These are phyloP conservation scores for Drosophila cardini DNA, from an alignment of 1,140 invertebrate species.

Conservation along the genomic window DNA sequence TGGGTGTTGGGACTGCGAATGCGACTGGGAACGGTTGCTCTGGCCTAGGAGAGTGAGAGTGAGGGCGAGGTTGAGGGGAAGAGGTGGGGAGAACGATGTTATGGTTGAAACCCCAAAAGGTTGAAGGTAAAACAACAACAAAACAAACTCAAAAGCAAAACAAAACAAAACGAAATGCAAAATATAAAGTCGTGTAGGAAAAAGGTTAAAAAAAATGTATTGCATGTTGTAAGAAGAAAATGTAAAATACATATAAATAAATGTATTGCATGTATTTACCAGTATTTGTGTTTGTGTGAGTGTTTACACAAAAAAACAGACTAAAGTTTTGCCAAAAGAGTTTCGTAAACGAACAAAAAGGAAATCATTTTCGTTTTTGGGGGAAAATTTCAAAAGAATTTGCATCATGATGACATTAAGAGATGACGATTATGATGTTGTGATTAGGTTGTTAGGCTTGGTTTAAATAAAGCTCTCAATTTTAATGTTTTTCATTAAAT, in stretches of 20 bases:
- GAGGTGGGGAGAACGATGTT: slow-evolving; percentile 16
- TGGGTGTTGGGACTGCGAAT: slow-evolving; percentile 1
- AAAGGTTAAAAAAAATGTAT: slow-evolving; percentile 74
- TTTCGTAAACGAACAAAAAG: slow-evolving; percentile 17
- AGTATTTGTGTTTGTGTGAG: slow-evolving; percentile 12
- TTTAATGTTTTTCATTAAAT: neutral
- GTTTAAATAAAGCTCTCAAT: neutral
- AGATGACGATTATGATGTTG: slow-evolving; percentile 9
- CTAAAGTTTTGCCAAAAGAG: slow-evolving; percentile 39
- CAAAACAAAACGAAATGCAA: slow-evolving; percentile 65
- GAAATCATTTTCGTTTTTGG: slow-evolving; percentile 12
- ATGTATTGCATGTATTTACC: slow-evolving; percentile 19
- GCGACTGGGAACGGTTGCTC: slow-evolving; percentile 2
- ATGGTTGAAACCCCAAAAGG: slow-evolving; percentile 63
- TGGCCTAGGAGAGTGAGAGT: neutral
- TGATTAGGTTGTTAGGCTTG: neutral
- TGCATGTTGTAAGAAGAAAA: slow-evolving; percentile 73
- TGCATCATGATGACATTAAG: slow-evolving; percentile 14
- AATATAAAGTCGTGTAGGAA: slow-evolving; percentile 68
- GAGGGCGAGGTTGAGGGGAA: neutral
- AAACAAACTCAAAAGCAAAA: slow-evolving; percentile 61
- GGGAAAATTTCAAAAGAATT: slow-evolving; percentile 35
- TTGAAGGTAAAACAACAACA: slow-evolving; percentile 78
- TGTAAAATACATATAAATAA: slow-evolving; percentile 18
- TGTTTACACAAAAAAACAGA: slow-evolving; percentile 35